Base-by-base conservation (phyloP, 53 echinoderm and acorn worm species). In the Echinarachnius parma region DNA sequence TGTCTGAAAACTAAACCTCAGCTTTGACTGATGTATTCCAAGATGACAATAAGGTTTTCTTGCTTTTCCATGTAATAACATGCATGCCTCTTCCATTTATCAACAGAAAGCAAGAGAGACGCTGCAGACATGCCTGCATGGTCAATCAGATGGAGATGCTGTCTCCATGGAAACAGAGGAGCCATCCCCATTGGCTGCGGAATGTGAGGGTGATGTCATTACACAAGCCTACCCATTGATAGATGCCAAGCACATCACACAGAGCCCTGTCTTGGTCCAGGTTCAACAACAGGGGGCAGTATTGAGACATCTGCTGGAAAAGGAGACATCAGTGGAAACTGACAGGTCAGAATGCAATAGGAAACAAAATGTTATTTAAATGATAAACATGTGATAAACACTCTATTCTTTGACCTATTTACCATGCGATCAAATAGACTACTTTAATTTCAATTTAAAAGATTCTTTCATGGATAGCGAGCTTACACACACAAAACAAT, bases 31-130 rank as follows among this genome's bases (percentile, higher is more conserved):
- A n/a, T n/a, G n/a, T n/a, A n/a, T n/a, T n/a, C n/a, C n/a, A n/a
- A n/a, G n/a, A n/a, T n/a, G n/a, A n/a, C n/a, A n/a, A n/a, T n/a
- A n/a, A n/a, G n/a, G n/a, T n/a, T n/a, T n/a, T n/a, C n/a, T n/a
- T n/a, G n/a, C n/a, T n/a, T n/a, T n/a, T n/a, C n/a, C n/a, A n/a
- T n/a, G n/a, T n/a, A n/a, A n/a, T n/a, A n/a, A n/a, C n/a, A n/a
- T n/a, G n/a, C n/a, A n/a, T n/a, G n/a, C n/a, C n/a, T n/a, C n/a
- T 14, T 15, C 22, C 25, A 33, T 18, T 24, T 30, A 28, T 16
- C 49, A 28, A 42, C 76, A 88, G 89, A 79, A 59, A 79, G 80
- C 84, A 3, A 75, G 69, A 55, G 83, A 88, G 57, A 69, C 74
- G 2, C 44, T 88, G 34, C 26, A 59, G 11, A 53, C 24, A 35